A percentile compares a stretch with the other conserved stretches of the same genome.
These are phyloP conservation scores for Trachelus tabidus DNA, from an alignment of 2,888 invertebrate genomes.

Conservation along the genomic window DNA sequence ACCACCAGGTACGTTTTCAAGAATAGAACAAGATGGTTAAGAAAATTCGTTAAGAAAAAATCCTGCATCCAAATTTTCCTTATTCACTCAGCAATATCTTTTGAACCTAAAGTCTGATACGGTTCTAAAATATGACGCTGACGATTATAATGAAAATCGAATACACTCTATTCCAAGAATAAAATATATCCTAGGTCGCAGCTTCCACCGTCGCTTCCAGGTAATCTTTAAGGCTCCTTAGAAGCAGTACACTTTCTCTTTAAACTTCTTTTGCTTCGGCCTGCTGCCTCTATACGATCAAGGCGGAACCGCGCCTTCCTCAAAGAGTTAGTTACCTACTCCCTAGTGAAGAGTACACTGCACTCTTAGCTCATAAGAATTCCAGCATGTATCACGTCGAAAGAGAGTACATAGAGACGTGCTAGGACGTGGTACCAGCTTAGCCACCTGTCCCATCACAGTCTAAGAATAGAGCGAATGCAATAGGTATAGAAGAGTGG, in stretches of 20 bases:
- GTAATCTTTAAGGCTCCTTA: neutral
- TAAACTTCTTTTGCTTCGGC: neutral
- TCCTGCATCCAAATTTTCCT: neutral
- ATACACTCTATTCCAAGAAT: neutral
- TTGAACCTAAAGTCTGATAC: neutral
- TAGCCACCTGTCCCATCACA: constrained; percentile 21
- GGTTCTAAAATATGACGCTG: neutral
- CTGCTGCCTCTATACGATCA: neutral
- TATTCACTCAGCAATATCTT: neutral
- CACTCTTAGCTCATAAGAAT: constrained; percentile 14
- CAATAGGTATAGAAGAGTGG: constrained; percentile 20
- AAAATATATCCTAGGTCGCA: neutral
- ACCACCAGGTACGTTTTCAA: neutral
- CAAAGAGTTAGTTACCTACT: constrained; percentile 8
- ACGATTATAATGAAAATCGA: neutral
- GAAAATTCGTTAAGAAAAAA: neutral
- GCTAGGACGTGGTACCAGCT: constrained; percentile 8
- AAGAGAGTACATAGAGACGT: constrained; percentile 25
- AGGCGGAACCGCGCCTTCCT: constrained; percentile 11
- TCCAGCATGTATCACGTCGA: constrained; percentile 23
- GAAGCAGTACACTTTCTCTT: neutral
- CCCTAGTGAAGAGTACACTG: constrained; percentile 5
- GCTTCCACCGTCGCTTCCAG: neutral
- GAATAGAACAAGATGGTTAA: neutral
- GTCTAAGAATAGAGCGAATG: constrained; percentile 23